A percentile compares a stretch with the other conserved stretches of the same genome.
phyloP scores from a whole-genome alignment of 2,113 vertebrate species.

The Isichthys henryi region DNA sequence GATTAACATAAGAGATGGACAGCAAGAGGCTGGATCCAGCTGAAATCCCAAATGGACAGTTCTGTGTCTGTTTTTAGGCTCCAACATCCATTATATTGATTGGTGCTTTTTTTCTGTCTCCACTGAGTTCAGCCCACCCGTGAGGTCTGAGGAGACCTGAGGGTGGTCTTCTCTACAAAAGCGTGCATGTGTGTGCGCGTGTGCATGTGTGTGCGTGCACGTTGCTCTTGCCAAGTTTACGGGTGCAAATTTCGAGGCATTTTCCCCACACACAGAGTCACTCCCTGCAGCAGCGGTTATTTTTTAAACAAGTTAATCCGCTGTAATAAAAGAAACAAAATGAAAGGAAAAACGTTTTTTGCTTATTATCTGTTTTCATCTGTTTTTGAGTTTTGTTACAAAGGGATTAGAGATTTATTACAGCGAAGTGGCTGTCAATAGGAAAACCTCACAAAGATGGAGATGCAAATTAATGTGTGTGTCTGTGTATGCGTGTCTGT shows the following conservation, averaged over 20 bases:
- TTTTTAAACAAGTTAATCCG: background rate
- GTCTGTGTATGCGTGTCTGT: background rate
- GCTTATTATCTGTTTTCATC: background rate
- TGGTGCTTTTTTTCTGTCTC: background rate
- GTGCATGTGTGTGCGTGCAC: background rate
- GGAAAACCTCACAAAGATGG: background rate
- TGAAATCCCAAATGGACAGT: background rate
- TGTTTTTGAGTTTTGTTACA: background rate
- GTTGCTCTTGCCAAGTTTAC: background rate
- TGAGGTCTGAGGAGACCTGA: background rate
- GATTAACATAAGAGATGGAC: constrained; percentile 1
- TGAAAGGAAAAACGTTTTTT: background rate
- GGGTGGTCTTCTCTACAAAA: background rate
- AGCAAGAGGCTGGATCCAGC: background rate
- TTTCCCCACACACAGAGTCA: background rate
- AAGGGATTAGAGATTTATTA: background rate
- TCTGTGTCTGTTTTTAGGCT: background rate
- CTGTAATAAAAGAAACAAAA: background rate
- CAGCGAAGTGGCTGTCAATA: background rate
- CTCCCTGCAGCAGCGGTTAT: background rate
- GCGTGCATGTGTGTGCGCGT: background rate
- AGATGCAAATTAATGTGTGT: background rate
- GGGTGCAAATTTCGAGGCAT: background rate
- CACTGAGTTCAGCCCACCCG: background rate
- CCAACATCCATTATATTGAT: constrained; percentile 2